These are phyloP conservation scores for Anguilla rostrata DNA, from an alignment of 2,113 vertebrate species.

Conservation along the genomic window DNA sequence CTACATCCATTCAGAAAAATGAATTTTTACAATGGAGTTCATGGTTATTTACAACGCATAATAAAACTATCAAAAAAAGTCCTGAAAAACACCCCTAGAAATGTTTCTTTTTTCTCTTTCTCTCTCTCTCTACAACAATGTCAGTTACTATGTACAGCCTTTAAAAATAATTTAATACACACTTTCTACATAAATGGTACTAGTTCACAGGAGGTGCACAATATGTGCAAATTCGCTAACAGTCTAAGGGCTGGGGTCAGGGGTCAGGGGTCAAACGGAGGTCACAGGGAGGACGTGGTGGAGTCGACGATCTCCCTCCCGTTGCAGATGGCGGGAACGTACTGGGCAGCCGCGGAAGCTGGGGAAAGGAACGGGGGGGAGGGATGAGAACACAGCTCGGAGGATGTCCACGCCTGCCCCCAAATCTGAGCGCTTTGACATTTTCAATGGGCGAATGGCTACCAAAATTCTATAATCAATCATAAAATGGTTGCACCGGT, in stretches of 20 bases:
- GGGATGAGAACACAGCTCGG: not conserved
- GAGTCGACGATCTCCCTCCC: slow-evolving; percentile 97
- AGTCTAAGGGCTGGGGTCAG: slow-evolving; percentile 74
- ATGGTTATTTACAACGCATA: slow-evolving; percentile 85
- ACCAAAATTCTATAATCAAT: too few relatives aligned
- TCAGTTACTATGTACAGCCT: slow-evolving; percentile 90
- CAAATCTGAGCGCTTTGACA: not conserved
- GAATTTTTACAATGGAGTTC: slow-evolving; percentile 71
- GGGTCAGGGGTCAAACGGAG: slow-evolving; percentile 39
- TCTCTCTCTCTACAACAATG: slow-evolving; percentile 82
- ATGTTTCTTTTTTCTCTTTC: slow-evolving; percentile 64
- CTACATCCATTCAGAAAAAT: slow-evolving; percentile 50
- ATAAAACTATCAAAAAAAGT: slow-evolving; percentile 82
- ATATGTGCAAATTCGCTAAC: slow-evolving; percentile 80
- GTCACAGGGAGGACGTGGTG: slow-evolving; percentile 96
- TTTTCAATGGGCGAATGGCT: not conserved
- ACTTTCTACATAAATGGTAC: slow-evolving; percentile 87
- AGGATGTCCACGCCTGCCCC: too few relatives aligned
- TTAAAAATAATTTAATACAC: slow-evolving; percentile 99
- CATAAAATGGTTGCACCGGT: too few relatives aligned
- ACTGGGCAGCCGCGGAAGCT: slow-evolving; percentile 88
- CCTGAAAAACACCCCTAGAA: slow-evolving; percentile 89
- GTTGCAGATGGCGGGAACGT: slow-evolving; percentile 90
- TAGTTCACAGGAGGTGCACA: slow-evolving; percentile 68
- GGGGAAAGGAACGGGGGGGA: not conserved